phyloP scores from a whole-genome alignment of 2,797 vertebrate species.

The Strix occidentalis region DNA sequence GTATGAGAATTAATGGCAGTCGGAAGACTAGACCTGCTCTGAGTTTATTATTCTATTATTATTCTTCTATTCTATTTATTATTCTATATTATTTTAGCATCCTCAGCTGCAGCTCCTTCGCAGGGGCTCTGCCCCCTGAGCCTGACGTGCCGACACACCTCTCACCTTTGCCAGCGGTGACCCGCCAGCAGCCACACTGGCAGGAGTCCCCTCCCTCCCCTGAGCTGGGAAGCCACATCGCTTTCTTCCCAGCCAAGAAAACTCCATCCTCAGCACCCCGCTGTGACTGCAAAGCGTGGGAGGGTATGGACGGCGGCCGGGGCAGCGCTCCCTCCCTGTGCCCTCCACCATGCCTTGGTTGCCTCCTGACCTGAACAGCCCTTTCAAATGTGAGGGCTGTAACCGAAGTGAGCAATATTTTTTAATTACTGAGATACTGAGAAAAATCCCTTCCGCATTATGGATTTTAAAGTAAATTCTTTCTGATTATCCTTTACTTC shows the following conservation, averaged over 20 bases:
- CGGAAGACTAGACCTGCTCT: background rate
- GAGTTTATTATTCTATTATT: too few species aligned
- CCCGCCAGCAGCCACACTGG: background rate
- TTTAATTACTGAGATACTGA: background rate
- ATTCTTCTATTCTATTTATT: too few species aligned
- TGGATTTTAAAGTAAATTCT: background rate
- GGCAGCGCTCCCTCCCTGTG: too few species aligned
- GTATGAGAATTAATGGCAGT: background rate
- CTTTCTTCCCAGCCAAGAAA: background rate
- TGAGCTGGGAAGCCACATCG: background rate
- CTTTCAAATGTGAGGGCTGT: fast-evolving
- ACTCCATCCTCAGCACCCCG: too few species aligned
- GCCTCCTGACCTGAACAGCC: background rate
- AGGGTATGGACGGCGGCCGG: background rate
- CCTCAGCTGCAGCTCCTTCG: background rate
- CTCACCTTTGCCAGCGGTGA: background rate
- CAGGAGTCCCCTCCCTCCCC: background rate
- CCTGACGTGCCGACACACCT: fast-evolving
- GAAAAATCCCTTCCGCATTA: background rate
- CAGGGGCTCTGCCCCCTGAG: background rate
- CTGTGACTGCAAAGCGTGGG: too few species aligned
- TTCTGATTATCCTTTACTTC: background rate
- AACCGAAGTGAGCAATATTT: too few species aligned
- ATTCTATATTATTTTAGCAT: too few species aligned
- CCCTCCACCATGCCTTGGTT: background rate